A percentile compares a stretch with the other conserved stretches of the same genome.
phyloP scores from a whole-genome alignment of 1,140 invertebrate genomes.

The Helicoverpa armigera region DNA sequence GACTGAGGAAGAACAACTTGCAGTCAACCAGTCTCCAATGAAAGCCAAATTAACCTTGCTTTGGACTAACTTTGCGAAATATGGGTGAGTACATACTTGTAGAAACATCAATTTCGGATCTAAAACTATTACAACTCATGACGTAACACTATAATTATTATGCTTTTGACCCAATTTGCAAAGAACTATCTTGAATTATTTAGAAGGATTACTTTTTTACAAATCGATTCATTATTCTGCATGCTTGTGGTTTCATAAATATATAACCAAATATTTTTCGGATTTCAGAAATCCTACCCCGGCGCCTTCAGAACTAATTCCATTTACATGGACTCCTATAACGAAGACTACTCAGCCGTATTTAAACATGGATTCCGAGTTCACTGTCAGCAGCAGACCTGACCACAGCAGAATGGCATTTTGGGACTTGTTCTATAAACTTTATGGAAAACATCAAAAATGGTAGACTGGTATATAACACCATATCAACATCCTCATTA shows the following conservation, averaged over 20 bases:
- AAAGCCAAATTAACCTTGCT: slow-evolving; percentile 60
- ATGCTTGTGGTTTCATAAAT: too few relatives aligned
- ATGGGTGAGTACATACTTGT: slow-evolving; percentile 49
- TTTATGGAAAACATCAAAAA: slow-evolving; percentile 47
- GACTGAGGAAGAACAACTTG: slow-evolving; percentile 50
- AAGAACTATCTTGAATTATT: too few relatives aligned
- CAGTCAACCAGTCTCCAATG: slow-evolving; percentile 46
- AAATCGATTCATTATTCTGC: too few relatives aligned
- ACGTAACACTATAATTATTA: not conserved
- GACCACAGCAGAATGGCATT: slow-evolving; percentile 61
- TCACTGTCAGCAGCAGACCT: slow-evolving; percentile 59
- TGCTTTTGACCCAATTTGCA: not conserved
- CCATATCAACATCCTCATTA: too few relatives aligned
- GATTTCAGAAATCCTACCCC: slow-evolving; percentile 72
- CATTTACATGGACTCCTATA: slow-evolving; percentile 64
- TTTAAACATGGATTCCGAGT: slow-evolving; percentile 61
- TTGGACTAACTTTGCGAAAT: slow-evolving; percentile 70
- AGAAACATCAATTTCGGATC: not conserved
- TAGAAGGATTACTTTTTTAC: too few relatives aligned
- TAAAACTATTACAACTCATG: not conserved
- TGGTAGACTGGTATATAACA: not conserved
- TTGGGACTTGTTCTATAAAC: slow-evolving; percentile 66
- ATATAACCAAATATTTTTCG: not conserved
- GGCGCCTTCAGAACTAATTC: slow-evolving; percentile 53
- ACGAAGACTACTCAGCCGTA: slow-evolving; percentile 56